Evolutionary conservation across 1,140 invertebrate genomes (phyloP).

Genomic region (Scaptomyza graminum): DNA sequence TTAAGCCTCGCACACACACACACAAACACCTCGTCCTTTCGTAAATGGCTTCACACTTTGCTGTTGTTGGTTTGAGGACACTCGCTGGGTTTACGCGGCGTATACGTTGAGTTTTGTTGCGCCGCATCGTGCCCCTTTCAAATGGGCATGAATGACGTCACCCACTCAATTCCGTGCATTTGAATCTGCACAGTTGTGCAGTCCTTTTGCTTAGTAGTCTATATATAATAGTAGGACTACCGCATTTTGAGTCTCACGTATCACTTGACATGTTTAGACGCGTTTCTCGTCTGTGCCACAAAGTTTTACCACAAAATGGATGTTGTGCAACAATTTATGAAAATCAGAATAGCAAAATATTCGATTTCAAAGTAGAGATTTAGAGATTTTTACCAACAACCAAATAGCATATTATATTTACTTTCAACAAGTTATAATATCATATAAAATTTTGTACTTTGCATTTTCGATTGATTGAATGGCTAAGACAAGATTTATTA

Average conservation of each 20-base stretch:
- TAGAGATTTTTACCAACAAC: too few species aligned
- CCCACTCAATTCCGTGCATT: constrained; percentile 66
- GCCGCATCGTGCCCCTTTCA: constrained; percentile 4
- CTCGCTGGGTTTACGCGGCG: constrained; percentile 47
- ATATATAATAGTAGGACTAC: background rate
- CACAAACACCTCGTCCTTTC: background rate
- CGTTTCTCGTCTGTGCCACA: constrained; percentile 2
- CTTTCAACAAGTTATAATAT: background rate
- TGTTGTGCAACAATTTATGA: background rate
- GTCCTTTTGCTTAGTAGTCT: constrained; percentile 40
- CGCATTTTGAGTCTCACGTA: background rate
- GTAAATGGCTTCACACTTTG: constrained; percentile 69
- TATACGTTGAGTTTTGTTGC: constrained; percentile 52
- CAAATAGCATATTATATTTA: too few species aligned
- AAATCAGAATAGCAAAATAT: background rate
- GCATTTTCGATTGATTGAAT: constrained; percentile 22
- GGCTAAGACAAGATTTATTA: constrained; percentile 9
- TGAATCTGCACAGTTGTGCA: constrained; percentile 51
- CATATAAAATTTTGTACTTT: background rate
- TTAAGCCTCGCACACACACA: constrained; percentile 37
- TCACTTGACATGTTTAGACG: constrained; percentile 35
- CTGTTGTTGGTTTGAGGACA: constrained; percentile 35
- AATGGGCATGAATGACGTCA: background rate
- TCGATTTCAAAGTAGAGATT: too few species aligned
- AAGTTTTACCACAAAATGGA: background rate